These are phyloP conservation scores for Ganaspis brasiliensis DNA, from an alignment of 2,888 invertebrate species.

Conservation along the genomic window DNA sequence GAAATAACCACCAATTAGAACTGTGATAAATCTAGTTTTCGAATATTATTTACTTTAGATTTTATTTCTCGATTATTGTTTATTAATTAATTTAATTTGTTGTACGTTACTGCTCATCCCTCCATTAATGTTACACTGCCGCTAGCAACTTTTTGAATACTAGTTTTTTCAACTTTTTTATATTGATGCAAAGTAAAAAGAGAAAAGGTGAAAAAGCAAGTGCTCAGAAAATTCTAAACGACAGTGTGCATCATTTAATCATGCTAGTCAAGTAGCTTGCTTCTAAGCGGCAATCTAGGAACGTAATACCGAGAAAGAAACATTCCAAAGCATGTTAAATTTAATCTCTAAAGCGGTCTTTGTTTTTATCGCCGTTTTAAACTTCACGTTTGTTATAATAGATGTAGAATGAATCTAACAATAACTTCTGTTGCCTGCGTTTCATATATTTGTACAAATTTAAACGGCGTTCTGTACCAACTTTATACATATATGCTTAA, in stretches of 20 bases:
- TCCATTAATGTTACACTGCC: constrained; percentile 9
- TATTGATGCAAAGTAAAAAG: no score
- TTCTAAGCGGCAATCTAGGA: constrained; percentile 31
- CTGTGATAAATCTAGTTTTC: constrained; percentile 66
- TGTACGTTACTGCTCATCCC: constrained; percentile 5
- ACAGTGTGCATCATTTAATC: constrained; percentile 12
- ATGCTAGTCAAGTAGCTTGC: constrained; percentile 13
- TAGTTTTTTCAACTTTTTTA: no score
- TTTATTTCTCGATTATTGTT: constrained; percentile 10
- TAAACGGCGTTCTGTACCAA: constrained; percentile 13
- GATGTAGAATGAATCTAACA: constrained; percentile 16
- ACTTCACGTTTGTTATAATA: constrained; percentile 13
- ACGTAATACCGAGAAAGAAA: constrained; percentile 29
- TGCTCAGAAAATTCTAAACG: no score
- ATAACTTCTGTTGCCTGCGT: constrained; percentile 2
- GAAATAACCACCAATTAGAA: constrained; percentile 61
- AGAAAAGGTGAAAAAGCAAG: no score
- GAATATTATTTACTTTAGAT: not conserved
- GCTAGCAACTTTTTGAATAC: no score
- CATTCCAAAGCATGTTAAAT: constrained; percentile 43
- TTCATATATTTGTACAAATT: constrained; percentile 30
- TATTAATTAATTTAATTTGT: not conserved
- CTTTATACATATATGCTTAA: constrained; percentile 12
- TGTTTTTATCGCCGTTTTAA: constrained; percentile 10
- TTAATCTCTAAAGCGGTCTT: constrained; percentile 36